A percentile compares a stretch with the other conserved stretches of the same genome.
These are phyloP conservation scores for Poeciliopsis presidionis DNA, from an alignment of 2,797 vertebrate genomes.

Conservation along the genomic window DNA sequence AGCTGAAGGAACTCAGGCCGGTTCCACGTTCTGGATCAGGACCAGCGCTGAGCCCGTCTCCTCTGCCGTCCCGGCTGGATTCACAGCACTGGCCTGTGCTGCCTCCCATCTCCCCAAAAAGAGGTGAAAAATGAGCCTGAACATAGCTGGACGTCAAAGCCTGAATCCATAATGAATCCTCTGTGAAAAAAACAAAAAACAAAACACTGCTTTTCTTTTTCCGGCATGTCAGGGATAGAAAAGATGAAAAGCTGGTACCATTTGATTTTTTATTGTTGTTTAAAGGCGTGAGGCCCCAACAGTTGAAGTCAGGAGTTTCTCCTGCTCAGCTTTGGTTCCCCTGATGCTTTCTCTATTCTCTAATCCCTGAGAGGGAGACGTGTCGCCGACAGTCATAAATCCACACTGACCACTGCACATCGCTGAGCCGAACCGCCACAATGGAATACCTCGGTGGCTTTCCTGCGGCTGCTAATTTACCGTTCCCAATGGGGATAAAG, in stretches of 20 bases:
- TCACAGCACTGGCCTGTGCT: slow-evolving; percentile 76
- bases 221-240: slow-evolving; percentile 68
- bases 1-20: slow-evolving; percentile 1
- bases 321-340: slow-evolving; percentile 55
- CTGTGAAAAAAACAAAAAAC: slow-evolving; percentile 75
- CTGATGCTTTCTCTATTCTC: slow-evolving; percentile 64
- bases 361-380: slow-evolving; percentile 67
- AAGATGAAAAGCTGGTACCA: slow-evolving; percentile 89
- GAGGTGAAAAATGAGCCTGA: slow-evolving; percentile 85
- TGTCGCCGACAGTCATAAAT: slow-evolving; percentile 81
- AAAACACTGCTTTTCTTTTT: slow-evolving; percentile 89
- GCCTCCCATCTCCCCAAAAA: slow-evolving; percentile 83
- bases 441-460: slow-evolving; percentile 75
- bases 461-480: slow-evolving; percentile 78
- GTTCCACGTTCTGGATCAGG: slow-evolving; percentile 41
- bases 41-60: slow-evolving; percentile 65
- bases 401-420: slow-evolving; percentile 74
- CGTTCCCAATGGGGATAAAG: slow-evolving; percentile 76
- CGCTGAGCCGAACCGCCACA: slow-evolving; percentile 60
- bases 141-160: slow-evolving; percentile 82
- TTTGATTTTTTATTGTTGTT: slow-evolving; percentile 86
- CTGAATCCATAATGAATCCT: slow-evolving; percentile 72
- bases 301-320: slow-evolving; percentile 80
- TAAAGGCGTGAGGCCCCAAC: slow-evolving; percentile 84
- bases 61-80: slow-evolving; percentile 70